Conservation (phyloP, 2,797 vertebrate species). For the Brachyrhaphis roseni region DNA sequence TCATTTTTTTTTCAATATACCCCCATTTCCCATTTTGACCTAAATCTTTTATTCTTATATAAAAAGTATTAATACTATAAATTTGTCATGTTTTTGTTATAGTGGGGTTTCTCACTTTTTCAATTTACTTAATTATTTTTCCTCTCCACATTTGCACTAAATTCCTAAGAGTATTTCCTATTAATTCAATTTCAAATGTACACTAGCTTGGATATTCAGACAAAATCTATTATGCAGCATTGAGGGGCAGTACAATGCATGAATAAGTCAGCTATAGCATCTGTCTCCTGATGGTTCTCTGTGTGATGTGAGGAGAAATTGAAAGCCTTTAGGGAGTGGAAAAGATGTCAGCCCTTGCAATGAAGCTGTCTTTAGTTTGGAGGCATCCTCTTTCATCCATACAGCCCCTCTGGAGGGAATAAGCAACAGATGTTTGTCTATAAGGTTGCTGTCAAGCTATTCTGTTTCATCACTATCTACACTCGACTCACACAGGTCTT, state of each 20-base stretch:
- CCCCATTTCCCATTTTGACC: not conserved
- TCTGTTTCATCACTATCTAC: constrained; percentile 1
- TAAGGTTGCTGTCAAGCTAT: constrained; percentile 16
- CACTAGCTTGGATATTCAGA: not conserved
- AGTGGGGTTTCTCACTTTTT: not conserved
- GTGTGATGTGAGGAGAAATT: constrained; percentile 30
- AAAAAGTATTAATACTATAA: not conserved
- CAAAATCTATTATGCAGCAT: constrained; percentile 6
- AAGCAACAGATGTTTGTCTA: constrained; percentile 41
- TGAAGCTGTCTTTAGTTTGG: constrained; percentile 28
- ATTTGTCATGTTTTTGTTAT: not conserved
- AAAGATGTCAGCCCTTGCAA: constrained; percentile 19
- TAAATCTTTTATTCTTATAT: not conserved
- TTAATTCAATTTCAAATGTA: constrained; percentile 5
- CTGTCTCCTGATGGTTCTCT: constrained; percentile 38
- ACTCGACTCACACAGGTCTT: constrained; percentile 3
- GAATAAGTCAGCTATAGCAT: constrained; percentile 29
- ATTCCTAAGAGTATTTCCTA: not conserved
- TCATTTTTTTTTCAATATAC: not conserved
- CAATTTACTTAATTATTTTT: not conserved
- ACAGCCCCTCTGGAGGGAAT: constrained; percentile 7
- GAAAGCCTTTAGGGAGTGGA: constrained; percentile 17
- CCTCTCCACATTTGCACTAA: constrained; percentile 4
- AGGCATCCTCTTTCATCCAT: constrained; percentile 17
- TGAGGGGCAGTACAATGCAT: constrained; percentile 11